These are phyloP conservation scores for Drosophila dives DNA, from an alignment of 2,888 invertebrate genomes.

Conservation along the genomic window DNA sequence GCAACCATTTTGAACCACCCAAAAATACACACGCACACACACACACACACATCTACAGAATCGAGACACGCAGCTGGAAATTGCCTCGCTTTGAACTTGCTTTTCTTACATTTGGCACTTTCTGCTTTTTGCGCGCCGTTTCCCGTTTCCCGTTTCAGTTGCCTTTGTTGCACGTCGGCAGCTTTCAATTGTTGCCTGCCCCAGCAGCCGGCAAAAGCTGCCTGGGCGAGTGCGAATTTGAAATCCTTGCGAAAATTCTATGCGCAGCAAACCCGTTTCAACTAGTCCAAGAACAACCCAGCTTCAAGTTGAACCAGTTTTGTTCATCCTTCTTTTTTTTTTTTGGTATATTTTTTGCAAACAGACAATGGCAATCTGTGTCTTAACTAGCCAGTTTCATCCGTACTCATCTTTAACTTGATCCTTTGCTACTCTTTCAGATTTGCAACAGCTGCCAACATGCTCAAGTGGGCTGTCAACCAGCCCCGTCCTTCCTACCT, in stretches of 20 bases:
- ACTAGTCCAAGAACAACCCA: constrained; percentile 1
- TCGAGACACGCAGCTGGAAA: constrained; percentile 13
- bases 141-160: constrained; percentile 28
- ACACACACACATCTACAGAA: background rate
- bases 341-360: background rate
- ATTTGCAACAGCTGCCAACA: constrained; percentile 57
- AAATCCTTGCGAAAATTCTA: constrained; percentile 49
- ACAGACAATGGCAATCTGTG: constrained; percentile 31
- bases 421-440: constrained; percentile 33
- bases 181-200: constrained; percentile 57
- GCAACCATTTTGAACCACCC: constrained; percentile 17
- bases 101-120: constrained; percentile 7
- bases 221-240: constrained; percentile 34
- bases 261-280: constrained; percentile 53
- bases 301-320: constrained; percentile 59
- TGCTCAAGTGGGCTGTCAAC: constrained; percentile 84
- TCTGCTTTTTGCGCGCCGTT: constrained; percentile 25
- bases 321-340: background rate
- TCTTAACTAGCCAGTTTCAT: constrained; percentile 56
- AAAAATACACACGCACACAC: constrained; percentile 2
- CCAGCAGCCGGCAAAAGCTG: constrained; percentile 22
- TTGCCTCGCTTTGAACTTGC: constrained; percentile 8
- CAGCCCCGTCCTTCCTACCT: constrained; percentile 81
- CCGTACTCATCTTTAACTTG: constrained; percentile 23
- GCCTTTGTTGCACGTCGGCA: constrained; percentile 13